phyloP scores from a whole-genome alignment of 2,113 vertebrate genomes.

The Ochotona curzoniae region DNA sequence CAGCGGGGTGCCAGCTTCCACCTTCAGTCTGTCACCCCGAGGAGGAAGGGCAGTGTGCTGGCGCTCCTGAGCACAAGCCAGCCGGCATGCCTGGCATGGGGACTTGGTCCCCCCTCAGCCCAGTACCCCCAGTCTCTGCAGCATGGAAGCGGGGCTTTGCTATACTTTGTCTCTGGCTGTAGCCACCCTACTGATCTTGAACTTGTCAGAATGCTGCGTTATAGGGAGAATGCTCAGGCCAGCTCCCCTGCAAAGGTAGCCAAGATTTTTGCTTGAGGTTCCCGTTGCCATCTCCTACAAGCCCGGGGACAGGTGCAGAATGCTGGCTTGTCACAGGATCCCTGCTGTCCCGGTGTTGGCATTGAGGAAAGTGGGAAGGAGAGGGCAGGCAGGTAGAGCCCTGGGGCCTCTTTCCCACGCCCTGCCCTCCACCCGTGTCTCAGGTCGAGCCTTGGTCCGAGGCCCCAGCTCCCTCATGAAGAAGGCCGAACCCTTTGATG shows the following conservation, averaged over 20 bases:
- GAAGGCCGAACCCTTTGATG: conserved; percentile 81
- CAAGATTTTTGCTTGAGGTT: rapidly evolving
- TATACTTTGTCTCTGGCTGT: background rate
- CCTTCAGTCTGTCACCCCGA: background rate
- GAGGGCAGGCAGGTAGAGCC: conserved; percentile 14
- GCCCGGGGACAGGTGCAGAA: background rate
- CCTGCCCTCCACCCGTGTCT: background rate
- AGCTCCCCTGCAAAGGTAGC: background rate
- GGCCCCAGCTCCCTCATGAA: conserved; percentile 89
- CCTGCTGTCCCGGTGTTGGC: background rate
- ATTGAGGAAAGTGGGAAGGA: background rate
- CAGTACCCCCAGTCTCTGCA: background rate
- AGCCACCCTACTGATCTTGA: background rate
- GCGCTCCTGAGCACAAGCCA: background rate
- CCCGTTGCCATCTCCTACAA: background rate
- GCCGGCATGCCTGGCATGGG: too few relatives aligned
- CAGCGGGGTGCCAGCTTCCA: background rate
- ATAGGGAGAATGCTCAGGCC: background rate
- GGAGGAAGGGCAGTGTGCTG: background rate
- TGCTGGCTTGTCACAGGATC: background rate
- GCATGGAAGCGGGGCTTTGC: background rate
- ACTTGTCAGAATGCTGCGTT: background rate
- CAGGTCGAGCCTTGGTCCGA: conserved; percentile 87
- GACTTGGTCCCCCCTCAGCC: background rate
- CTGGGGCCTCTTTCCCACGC: background rate